Percentiles rank a stretch among this genome's conserved stretches.
Evolutionary conservation across 2,888 invertebrate genomes (phyloP).

Genomic region (Villa cingulata): DNA sequence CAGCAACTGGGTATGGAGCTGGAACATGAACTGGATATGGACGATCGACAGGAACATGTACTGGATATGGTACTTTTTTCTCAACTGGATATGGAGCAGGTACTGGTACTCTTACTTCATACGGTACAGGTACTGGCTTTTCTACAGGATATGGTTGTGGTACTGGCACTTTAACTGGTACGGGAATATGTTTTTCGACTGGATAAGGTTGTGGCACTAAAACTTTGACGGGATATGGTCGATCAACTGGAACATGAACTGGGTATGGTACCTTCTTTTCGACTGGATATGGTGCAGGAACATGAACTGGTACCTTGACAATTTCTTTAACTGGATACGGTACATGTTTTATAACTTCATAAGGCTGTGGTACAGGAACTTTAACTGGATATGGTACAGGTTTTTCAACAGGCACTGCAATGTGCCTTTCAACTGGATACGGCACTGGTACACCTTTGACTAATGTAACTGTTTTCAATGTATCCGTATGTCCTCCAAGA

Average conservation of each 20-base stretch:
- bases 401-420: constrained; percentile 45
- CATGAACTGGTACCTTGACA: constrained; percentile 50
- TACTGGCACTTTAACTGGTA: constrained; percentile 46
- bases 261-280: constrained; percentile 45
- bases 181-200: constrained; percentile 53
- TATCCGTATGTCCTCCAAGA: constrained; percentile 40
- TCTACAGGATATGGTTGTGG: constrained; percentile 41
- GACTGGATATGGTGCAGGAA: constrained; percentile 45
- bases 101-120: constrained; percentile 46
- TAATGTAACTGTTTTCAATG: constrained; percentile 54
- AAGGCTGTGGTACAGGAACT: constrained; percentile 20
- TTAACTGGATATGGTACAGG: constrained; percentile 49
- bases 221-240: constrained; percentile 52
- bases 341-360: constrained; percentile 42
- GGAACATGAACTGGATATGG: constrained; percentile 45
- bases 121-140: constrained; percentile 51
- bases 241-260: constrained; percentile 47
- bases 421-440: constrained; percentile 54
- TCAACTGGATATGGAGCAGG: constrained; percentile 45
- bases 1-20: constrained; percentile 44
- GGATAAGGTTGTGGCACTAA: constrained; percentile 57
- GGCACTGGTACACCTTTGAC: constrained; percentile 60
- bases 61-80: constrained; percentile 44
- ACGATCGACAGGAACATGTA: constrained; percentile 46
- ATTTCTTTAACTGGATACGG: constrained; percentile 49